Evolutionary conservation across 2,888 invertebrate genomes (phyloP), one percentile per base, ranked within the genome.

Genomic region (Scrobipalpa costella): DNA sequence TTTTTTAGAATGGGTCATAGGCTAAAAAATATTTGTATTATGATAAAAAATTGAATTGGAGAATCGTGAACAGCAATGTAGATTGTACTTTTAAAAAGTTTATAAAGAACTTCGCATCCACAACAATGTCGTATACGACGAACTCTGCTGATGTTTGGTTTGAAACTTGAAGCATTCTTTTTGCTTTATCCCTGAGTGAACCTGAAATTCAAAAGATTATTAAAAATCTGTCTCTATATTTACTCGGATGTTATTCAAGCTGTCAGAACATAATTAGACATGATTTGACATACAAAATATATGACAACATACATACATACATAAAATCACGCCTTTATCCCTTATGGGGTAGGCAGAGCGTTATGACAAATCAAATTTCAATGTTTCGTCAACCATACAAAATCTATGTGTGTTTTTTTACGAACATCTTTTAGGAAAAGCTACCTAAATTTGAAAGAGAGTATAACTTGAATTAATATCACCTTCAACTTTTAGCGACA

Each of bases 141-240:
- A 44, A 44, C 15, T 44, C 44, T n/a, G 44, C 44, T 15, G 44
- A 44, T 44, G n/a, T 44, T n/a, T 44, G n/a, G 15, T 44, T 44
- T 44, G 44, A n/a, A 3, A 44, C n/a, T 1, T 15, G 44, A n/a
- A 7, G 44, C 44, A 44, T 44, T n/a, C 44, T 44, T 44, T 44
- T 44, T 5, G 44, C 44, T 44, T 44, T 44, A 9, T 44, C 44
- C 44, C 44, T 44, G 6, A 44, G 44, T 15, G 44, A 15, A n/a
- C 44, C 44, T 44, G 44, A 2, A 44, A 44, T 1, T 27, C 27
- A 27, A 27, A 27, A 27, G 27, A 27, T 27, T 27, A 27, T 27
- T 27, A 27, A 27, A 27, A 27, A 3, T 27, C 5, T 3, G 5
- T 27, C 27, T 27, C 27, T 3, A 27, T 27, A 27, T 27, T 27